phyloP scores from a whole-genome alignment of 2,888 invertebrate species.

The Metopia argyrocephala region DNA sequence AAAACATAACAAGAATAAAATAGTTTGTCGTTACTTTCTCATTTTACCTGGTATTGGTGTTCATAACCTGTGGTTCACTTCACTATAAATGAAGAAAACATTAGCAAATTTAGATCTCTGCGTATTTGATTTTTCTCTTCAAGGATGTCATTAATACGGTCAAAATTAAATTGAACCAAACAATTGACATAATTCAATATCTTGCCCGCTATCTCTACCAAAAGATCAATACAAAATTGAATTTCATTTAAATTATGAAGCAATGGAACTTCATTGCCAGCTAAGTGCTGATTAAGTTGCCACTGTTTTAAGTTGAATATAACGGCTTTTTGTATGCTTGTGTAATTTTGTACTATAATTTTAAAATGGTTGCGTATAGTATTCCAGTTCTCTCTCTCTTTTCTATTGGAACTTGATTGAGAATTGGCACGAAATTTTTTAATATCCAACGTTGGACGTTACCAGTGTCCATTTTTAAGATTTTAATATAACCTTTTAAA shows the following conservation, averaged over 20 bases:
- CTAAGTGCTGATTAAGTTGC: conserved; percentile 95
- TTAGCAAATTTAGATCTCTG: conserved; percentile 72
- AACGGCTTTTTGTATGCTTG: conserved; percentile 87
- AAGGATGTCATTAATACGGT: conserved; percentile 68
- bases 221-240: conserved; percentile 87
- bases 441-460: conserved; percentile 64
- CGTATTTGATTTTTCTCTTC: conserved; percentile 70
- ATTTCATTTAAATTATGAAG: conserved; percentile 92
- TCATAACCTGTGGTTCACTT: conserved; percentile 98
- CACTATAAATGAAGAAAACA: conserved; percentile 89
- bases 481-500: conserved; percentile 70
- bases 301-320: conserved; percentile 93
- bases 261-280: conserved; percentile 94
- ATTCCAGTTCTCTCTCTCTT: conserved; percentile 66
- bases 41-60: conserved; percentile 90
- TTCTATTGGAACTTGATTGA: conserved; percentile 65
- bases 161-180: conserved; percentile 68
- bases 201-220: conserved; percentile 73
- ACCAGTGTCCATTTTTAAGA: conserved; percentile 68
- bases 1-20: background rate
- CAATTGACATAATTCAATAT: conserved; percentile 70
- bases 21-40: background rate
- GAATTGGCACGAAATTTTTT: conserved; percentile 67
- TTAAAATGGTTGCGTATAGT: conserved; percentile 67
- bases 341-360: conserved; percentile 71